phyloP scores from a whole-genome alignment of 2,113 vertebrate species.

The Xiphorhynchus elegans region DNA sequence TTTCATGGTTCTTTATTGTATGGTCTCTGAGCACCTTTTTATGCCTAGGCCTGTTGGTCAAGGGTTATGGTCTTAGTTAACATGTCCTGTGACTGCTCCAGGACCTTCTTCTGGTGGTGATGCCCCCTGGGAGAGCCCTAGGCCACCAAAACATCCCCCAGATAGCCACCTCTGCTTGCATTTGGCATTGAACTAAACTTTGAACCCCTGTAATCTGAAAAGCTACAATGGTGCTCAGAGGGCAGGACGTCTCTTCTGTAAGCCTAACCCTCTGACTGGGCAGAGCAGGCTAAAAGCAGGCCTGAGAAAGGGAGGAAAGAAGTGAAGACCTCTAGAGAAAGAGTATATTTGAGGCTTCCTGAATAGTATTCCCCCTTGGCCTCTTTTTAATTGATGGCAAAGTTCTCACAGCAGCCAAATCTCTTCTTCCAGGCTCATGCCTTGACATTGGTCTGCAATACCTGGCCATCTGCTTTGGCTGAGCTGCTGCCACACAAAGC shows the following conservation, averaged over 20 bases:
- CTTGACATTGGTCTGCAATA: rapidly evolving
- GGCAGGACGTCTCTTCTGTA: neutral
- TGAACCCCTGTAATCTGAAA: neutral
- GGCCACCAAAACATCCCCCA: neutral
- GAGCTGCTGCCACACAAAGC: neutral
- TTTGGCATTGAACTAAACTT: neutral
- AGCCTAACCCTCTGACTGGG: neutral
- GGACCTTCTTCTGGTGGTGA: neutral
- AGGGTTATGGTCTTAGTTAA: neutral
- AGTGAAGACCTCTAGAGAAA: neutral
- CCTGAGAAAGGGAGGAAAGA: neutral
- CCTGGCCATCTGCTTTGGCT: neutral
- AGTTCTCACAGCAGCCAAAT: neutral
- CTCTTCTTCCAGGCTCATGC: neutral
- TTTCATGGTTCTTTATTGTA: neutral
- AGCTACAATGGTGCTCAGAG: neutral
- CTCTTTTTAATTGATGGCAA: neutral
- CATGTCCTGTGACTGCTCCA: neutral
- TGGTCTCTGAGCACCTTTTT: neutral
- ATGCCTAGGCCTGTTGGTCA: neutral
- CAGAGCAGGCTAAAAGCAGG: neutral
- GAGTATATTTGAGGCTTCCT: neutral
- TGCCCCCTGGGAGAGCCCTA: neutral
- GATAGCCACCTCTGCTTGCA: neutral
- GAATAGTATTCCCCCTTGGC: neutral